A percentile compares a stretch with the other conserved stretches of the same genome.
phyloP scores from a whole-genome alignment of 2,113 vertebrate genomes.

The Amazona guildingii region DNA sequence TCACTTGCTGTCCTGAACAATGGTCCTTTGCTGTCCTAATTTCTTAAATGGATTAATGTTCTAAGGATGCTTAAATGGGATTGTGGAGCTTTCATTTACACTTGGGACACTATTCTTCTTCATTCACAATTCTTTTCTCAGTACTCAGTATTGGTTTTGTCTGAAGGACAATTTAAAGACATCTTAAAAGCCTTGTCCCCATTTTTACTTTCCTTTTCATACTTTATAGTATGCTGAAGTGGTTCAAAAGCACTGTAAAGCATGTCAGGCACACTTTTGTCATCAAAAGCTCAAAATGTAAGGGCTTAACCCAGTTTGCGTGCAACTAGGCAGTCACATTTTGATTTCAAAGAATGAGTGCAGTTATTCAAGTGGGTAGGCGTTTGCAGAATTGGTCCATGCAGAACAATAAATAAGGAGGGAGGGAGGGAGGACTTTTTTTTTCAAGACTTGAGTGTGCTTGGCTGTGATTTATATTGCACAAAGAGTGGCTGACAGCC shows the following conservation, averaged over 20 bases:
- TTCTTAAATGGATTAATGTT: slow-evolving; percentile 46
- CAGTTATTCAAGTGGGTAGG: background rate
- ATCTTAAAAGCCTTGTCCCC: background rate
- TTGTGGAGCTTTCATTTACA: slow-evolving; percentile 1
- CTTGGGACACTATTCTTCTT: slow-evolving; percentile 15
- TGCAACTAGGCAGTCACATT: background rate
- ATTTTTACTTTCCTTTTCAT: background rate
- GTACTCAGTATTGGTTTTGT: background rate
- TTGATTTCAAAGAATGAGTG: slow-evolving; percentile 3
- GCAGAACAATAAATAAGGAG: background rate
- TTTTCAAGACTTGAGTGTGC: background rate
- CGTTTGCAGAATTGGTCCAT: background rate
- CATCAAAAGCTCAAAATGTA: slow-evolving; percentile 22
- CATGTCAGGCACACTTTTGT: background rate
- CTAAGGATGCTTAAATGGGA: slow-evolving; percentile 37
- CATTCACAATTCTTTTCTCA: background rate
- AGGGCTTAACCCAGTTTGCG: slow-evolving; percentile 21
- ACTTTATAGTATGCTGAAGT: background rate
- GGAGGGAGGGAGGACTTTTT: background rate
- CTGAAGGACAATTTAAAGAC: background rate
- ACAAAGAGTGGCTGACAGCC: background rate
- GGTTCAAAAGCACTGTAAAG: slow-evolving; percentile 15
- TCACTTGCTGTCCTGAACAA: slow-evolving; percentile 9
- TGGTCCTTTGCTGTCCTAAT: slow-evolving; percentile 16
- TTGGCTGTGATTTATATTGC: background rate